Base-by-base conservation (phyloP, 2,113 vertebrate species). In the Marmota flaviventris region DNA sequence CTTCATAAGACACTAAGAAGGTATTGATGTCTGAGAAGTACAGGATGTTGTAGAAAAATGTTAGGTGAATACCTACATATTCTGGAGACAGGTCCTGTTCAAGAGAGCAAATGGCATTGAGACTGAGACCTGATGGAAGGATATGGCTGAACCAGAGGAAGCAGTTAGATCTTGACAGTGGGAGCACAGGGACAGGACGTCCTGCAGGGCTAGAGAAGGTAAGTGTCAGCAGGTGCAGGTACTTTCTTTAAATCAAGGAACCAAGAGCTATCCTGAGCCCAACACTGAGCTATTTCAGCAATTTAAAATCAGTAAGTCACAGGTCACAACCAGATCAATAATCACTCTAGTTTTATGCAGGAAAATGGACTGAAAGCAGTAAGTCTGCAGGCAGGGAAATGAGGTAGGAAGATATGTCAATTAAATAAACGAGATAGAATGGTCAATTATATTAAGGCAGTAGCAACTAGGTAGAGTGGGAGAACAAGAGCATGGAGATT, bases 111-210 rank as follows among this genome's bases (percentile, higher is more conserved):
- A 65, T 39, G 39, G 12, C 2, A 6, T 0, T n/a, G 12, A 53
- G 24, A 0, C 13, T 14, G 20, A 92, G 24, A 17, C 2, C 29
- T 2, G 13, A 10, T 8, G 34, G 16, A 3, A 34, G 37, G 24
- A 17, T 12, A 29, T 14, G 42, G 39, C 11, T 20, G 11, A 45
- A 16, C 3, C 13, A 70, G 14, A 25, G 8, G 25, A 58, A 81
- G 14, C 0, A 9, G 53, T 7, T 22, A 82, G 65, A 4, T 2
- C 1, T 2, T 17, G 1, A 2, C 5, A 48, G 8, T 4, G 10
- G 51, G 16, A 48, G n/a, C 3, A 45, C 34, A 4, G 22, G 0
- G 0, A 67, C 22, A 39, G 29, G 14, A 2, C 1, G 5, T 16
- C n/a, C 48, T 42, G 42, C 4, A 2, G 24, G 8, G 27, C 2